Conservation (phyloP, 2,797 vertebrate genomes). For the Allobates femoralis region DNA sequence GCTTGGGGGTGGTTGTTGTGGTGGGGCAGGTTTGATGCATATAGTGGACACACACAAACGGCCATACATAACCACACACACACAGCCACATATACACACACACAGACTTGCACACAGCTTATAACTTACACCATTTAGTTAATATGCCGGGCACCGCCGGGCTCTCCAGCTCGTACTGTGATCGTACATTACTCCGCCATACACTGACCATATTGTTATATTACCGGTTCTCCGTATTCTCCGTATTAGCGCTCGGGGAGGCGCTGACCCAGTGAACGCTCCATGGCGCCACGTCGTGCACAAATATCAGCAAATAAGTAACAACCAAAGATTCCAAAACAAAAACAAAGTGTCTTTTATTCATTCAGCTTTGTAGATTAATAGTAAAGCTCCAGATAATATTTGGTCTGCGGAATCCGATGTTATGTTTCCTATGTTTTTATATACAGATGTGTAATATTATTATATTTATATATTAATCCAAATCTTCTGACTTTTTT, state of each 20-base stretch:
- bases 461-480: constrained; percentile 45
- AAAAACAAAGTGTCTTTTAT: constrained; percentile 12
- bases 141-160: too few relatives aligned
- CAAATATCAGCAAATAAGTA: background rate
- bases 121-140: too few relatives aligned
- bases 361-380: background rate
- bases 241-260: background rate
- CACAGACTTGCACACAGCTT: too few relatives aligned
- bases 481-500: constrained; percentile 20
- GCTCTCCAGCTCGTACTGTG: too few relatives aligned
- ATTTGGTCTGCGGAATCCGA: background rate
- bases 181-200: background rate
- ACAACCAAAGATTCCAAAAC: constrained; percentile 16
- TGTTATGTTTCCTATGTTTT: background rate
- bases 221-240: background rate
- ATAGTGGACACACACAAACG: too few relatives aligned
- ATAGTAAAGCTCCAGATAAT: background rate
- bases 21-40: too few relatives aligned
- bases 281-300: too few relatives aligned
- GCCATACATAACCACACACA: too few relatives aligned
- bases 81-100: too few relatives aligned
- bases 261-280: too few relatives aligned
- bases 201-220: background rate
- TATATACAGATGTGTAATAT: background rate
- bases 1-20: too few relatives aligned